Evolutionary conservation across 2,888 invertebrate genomes (phyloP).

Genomic region (Erebia aethiops): DNA sequence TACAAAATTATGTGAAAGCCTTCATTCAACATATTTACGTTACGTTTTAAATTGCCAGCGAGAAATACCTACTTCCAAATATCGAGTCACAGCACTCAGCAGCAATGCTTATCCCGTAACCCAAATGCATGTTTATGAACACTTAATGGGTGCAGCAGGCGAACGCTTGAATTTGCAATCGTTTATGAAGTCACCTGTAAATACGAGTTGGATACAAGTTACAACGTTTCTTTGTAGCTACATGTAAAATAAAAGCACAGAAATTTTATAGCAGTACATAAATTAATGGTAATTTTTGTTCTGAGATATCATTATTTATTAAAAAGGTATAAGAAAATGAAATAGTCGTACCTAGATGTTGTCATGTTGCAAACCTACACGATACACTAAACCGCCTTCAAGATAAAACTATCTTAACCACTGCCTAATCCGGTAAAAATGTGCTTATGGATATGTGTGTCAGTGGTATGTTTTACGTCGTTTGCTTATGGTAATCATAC

Average conservation of each 20-base stretch:
- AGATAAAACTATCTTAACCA: not conserved
- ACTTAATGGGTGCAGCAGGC: conserved; percentile 33
- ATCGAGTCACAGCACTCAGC: conserved; percentile 22
- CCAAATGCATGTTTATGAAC: conserved; percentile 39
- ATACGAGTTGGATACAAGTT: not conserved
- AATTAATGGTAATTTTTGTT: not conserved
- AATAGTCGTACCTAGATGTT: not conserved
- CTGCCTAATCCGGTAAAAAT: not conserved
- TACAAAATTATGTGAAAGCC: not conserved
- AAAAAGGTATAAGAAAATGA: too few relatives aligned
- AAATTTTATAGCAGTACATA: not conserved
- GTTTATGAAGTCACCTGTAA: conserved; percentile 24
- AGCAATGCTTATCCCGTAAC: conserved; percentile 35
- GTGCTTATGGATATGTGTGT: too few relatives aligned
- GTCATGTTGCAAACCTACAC: not conserved
- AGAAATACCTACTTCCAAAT: conserved; percentile 24
- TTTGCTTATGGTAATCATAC: not conserved
- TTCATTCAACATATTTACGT: too few relatives aligned
- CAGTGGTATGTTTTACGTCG: too few relatives aligned
- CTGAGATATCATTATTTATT: not conserved
- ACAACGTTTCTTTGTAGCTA: not conserved
- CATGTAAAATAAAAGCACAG: not conserved
- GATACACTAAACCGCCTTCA: not conserved
- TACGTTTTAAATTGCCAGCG: conserved; percentile 16
- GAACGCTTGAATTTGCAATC: conserved; percentile 32